Conservation (phyloP, 2,888 invertebrate species). For the Drosophila differens region DNA sequence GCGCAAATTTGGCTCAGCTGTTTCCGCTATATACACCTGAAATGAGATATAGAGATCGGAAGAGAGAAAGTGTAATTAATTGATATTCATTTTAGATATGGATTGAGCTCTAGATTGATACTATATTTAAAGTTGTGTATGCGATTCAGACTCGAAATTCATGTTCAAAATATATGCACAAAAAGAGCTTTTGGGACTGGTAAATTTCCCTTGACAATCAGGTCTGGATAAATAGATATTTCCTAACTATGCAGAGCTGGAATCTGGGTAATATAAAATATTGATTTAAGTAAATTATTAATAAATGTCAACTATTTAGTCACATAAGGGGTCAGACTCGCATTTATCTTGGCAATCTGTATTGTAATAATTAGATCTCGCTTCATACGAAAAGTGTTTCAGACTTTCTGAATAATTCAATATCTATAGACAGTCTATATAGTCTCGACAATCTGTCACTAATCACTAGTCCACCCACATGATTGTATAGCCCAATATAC, state of each 20-base stretch:
- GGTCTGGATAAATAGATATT: neutral
- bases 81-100: neutral
- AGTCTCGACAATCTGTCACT: neutral
- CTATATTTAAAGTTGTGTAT: neutral
- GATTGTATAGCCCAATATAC: neutral
- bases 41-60: neutral
- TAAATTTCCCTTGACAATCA: neutral
- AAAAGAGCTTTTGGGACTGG: too few species aligned
- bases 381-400: neutral
- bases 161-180: too few species aligned
- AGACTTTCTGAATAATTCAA: neutral
- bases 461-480: neutral
- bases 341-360: neutral
- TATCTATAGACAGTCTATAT: neutral
- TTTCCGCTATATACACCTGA: conserved; percentile 91
- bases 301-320: neutral
- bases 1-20: conserved; percentile 90
- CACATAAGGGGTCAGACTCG: rapidly evolving
- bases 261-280: neutral
- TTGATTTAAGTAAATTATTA: neutral
- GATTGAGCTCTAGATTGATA: neutral
- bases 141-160: neutral
- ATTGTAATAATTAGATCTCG: neutral
- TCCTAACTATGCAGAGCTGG: neutral
- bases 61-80: neutral